phyloP scores from a whole-genome alignment of 53 echinoderm and acorn worm genomes.

The Hippasteria phrygiana region DNA sequence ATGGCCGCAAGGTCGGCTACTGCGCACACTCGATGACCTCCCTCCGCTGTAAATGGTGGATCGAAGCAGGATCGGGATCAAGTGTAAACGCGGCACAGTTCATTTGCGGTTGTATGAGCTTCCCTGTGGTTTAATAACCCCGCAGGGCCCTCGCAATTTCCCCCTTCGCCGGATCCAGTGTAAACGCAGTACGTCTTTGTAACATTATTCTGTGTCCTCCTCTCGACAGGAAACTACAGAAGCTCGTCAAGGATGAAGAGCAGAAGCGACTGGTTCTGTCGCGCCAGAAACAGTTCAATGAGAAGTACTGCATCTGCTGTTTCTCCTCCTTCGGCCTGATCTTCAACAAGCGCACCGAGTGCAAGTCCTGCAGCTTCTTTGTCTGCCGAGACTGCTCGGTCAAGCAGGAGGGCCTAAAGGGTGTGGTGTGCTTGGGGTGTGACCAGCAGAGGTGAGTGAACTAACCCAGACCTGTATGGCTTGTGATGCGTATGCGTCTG shows the following conservation, averaged over 20 bases:
- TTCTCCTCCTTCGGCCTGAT: conserved; percentile 96
- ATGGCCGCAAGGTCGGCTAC: too few relatives aligned
- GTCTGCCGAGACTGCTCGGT: conserved; percentile 90
- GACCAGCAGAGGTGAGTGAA: conserved; percentile 85
- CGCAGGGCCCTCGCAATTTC: too few relatives aligned
- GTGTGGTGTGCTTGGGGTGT: conserved; percentile 78
- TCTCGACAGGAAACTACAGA: conserved; percentile 82
- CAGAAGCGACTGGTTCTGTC: conserved; percentile 96
- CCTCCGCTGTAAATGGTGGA: too few relatives aligned
- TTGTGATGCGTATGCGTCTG: too few relatives aligned
- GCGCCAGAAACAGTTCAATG: conserved; percentile 92
- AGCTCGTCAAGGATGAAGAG: conserved; percentile 89
- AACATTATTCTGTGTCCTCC: conserved; percentile 1
- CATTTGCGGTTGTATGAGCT: too few relatives aligned
- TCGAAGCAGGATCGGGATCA: too few relatives aligned
- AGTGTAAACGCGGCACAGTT: too few relatives aligned
- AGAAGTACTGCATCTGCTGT: conserved; percentile 98
- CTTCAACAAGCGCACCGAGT: conserved; percentile 91
- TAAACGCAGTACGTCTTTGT: too few relatives aligned
- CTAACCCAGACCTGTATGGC: not conserved
- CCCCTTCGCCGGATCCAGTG: too few relatives aligned
- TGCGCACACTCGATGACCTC: too few relatives aligned
- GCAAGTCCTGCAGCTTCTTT: conserved; percentile 83
- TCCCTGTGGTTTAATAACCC: too few relatives aligned
- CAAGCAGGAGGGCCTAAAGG: conserved; percentile 61